Evolutionary conservation across 2,113 vertebrate species (phyloP), one percentile per base, ranked within the genome.

Genomic region (Tinamus guttatus): DNA sequence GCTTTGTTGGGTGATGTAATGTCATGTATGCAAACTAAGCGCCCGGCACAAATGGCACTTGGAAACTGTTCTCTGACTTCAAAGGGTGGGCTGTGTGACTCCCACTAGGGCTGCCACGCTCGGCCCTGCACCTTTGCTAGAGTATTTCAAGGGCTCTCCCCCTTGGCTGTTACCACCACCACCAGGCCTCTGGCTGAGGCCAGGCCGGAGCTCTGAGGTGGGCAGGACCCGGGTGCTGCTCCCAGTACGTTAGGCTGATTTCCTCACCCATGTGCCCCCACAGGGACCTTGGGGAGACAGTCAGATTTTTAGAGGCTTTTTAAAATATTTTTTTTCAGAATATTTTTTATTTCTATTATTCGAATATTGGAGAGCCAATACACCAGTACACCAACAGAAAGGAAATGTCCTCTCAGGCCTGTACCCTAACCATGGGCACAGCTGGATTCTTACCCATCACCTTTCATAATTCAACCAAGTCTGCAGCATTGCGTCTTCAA

Each of bases 1-100:
- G 95, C 96, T 97, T 95, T 97, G 96, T 94, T 70, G 94, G 95
- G 82, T 98, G 97, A 98, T 97, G 97, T 98, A 97, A 98, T 97
- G 97, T 92, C 73, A 19, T 96, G 97, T 96, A 95, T 97, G 97
- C 96, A 97, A 98, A 97, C 95, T 86, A 87, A 95, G 93, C 64
- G 62, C 84, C 87, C 65, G 87, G 51, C 95, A 96, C 91, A 93
- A 97, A 96, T 47, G 81, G 87, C 91, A 87, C 94, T 96, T 97
- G 93, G 94, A 97, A 96, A 96, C 96, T 94, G 87, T 97, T 93
- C 95, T 85, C 73, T 49, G 87, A 96, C 96, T 97, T 95, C 94
- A 95, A 96, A 96, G 40, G 60, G 62, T 1, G 7, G 75, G 54
- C 84, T 87, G 79, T 68, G 34, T 62, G 94, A 81, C 84, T 87